A percentile compares a stretch with the other conserved stretches of the same genome.
These are phyloP conservation scores for Antrozous pallidus DNA, from an alignment of 2,797 vertebrate species.

Conservation along the genomic window DNA sequence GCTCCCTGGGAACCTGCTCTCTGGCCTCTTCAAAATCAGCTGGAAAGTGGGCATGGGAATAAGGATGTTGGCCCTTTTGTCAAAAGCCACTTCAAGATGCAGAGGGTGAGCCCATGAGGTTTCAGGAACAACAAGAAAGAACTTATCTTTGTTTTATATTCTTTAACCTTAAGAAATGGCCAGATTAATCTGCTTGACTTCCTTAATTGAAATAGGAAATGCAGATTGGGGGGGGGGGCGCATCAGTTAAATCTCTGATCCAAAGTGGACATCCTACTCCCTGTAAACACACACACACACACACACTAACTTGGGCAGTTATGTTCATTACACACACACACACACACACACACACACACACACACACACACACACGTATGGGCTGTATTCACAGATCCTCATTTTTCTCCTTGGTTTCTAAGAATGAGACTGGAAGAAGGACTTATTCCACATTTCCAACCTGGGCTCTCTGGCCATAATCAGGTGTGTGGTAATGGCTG, in stretches of 20 bases:
- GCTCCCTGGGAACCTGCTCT: background rate
- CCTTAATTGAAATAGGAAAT: background rate
- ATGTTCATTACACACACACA: background rate
- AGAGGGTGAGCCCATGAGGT: background rate
- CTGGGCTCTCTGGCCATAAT: background rate
- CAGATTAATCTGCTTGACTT: slow-evolving; percentile 30
- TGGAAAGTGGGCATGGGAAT: background rate
- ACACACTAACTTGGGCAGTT: background rate
- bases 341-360: background rate
- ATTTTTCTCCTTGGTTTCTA: background rate
- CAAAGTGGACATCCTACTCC: background rate
- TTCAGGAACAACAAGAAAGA: background rate
- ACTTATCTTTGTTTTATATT: slow-evolving; percentile 37
- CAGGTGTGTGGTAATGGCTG: background rate
- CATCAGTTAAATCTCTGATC: slow-evolving; percentile 19
- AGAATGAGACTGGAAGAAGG: background rate
- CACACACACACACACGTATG: background rate
- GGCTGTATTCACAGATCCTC: slow-evolving; percentile 17
- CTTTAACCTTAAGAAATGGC: slow-evolving; percentile 43
- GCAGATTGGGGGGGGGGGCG: background rate
- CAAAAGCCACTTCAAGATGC: background rate
- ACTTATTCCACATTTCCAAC: background rate
- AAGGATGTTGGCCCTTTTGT: background rate
- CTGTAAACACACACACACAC: background rate
- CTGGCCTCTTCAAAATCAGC: background rate